Evolutionary conservation across 2,888 invertebrate genomes (phyloP), one percentile per base, ranked within the genome.

Genomic region (Chesias legatella): DNA sequence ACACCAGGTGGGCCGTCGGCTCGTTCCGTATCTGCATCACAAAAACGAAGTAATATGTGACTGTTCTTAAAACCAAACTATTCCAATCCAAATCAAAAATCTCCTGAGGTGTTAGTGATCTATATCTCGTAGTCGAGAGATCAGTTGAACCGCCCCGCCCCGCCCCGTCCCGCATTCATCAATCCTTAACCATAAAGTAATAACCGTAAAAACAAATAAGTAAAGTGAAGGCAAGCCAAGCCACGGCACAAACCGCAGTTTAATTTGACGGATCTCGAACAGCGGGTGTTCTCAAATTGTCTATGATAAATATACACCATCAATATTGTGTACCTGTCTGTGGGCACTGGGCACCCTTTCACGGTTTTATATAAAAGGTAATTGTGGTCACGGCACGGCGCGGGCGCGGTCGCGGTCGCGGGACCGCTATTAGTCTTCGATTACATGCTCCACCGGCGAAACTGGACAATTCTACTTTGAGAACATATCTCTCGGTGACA

Each of bases 221-320:
- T 52, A 54, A 56, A 56, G 43, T 43, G 43, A 48, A 43, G 48
- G 53, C 17, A 38, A 48, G 43, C 44, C 7, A 28, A 22, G 43
- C 29, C 48, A 4, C 26, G 10, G 28, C 28, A 43, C 47, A 38
- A 32, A 48, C 43, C 35, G 28, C 43, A 51, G 55, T 42, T 79
- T 81, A 79, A 81, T 79, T 77, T 79, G 82, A 79, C 76, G 75
- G 71, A 75, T 33, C 38, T 33, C 39, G 53, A 81, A 73, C 86
- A 85, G 86, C 86, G 81, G 88, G 86, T 82, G 88, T 82, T 74
- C 85, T 72, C 60, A 73, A 79, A 78, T 74, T 69, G 73, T 75
- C 69, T 75, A 73, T 83, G 86, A 88, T 85, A 77, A 79, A 86
- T 85, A 74, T 61, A 65, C 66, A 52, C 79, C 79, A 85, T 84